Percentiles rank a stretch among this genome's conserved stretches.
These are phyloP conservation scores for Alfaro cultratus DNA, from an alignment of 2,797 vertebrate genomes.

Conservation along the genomic window DNA sequence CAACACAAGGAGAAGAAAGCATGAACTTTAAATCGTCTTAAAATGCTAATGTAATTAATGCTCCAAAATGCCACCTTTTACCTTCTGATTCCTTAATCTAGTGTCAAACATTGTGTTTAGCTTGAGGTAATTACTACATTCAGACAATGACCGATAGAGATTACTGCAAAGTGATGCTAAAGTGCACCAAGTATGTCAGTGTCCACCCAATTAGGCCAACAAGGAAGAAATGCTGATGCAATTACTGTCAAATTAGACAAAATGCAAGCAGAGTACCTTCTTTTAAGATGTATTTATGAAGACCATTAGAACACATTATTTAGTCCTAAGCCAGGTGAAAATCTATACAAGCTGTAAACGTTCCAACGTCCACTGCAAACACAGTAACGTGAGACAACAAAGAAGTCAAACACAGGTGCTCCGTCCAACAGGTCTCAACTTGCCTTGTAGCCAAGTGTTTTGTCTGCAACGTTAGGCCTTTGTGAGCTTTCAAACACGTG, in stretches of 20 bases:
- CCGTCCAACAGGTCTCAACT: conserved; percentile 47
- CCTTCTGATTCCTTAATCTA: background rate
- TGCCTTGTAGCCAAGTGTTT: conserved; percentile 38
- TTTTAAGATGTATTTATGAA: background rate
- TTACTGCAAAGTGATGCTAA: background rate
- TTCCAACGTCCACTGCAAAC: conserved; percentile 20
- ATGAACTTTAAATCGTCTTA: background rate
- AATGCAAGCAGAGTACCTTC: background rate
- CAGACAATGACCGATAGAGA: background rate
- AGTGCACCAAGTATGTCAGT: background rate
- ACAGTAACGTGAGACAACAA: conserved; percentile 38
- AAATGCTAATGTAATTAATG: background rate
- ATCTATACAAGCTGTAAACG: conserved; percentile 3
- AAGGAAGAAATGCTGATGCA: background rate
- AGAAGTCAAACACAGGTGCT: conserved; percentile 36
- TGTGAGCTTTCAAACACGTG: background rate
- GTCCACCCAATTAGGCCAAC: background rate
- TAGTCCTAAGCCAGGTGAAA: background rate
- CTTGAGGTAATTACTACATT: background rate
- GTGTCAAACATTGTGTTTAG: background rate
- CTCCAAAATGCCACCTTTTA: background rate
- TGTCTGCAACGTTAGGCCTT: conserved; percentile 14
- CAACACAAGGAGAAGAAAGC: background rate
- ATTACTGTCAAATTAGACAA: background rate
- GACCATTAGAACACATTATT: background rate